Evolutionary conservation across 1,140 invertebrate genomes (phyloP), one percentile per base, ranked within the genome.

Genomic region (Atta colombica): DNA sequence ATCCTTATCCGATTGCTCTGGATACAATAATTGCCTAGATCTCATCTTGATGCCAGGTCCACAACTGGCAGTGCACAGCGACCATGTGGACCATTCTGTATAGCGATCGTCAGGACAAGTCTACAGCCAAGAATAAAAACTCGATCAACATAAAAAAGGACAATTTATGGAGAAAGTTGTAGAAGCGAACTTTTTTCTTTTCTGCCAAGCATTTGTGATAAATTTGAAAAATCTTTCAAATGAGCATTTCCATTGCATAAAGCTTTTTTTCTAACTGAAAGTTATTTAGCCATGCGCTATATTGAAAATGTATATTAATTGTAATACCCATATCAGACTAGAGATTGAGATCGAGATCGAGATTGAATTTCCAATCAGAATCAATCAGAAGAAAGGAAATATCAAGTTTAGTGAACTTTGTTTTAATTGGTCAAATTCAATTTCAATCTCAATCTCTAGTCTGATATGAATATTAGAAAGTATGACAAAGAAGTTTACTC

Each of bases 51-150:
- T 94, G 0, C 97, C 97, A 77, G 96, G 95, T 0, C 97, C 97
- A 93, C 97, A 98, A 2, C 96, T 96, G 1, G 96, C 96, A 6
- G 96, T 96, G 94, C 97, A 98, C 14, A 96, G 96, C 1, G 96
- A 96, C 97, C 97, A 97, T 53, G 96, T 94, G 12, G 96, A 95
- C 97, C 97, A 97, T 14, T 95, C 90, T 0, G 96, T 96, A 25
- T 96, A 96, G 12, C 77, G 88, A 0, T 94, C 91, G 0, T 45
- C 61, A 4, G 91, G 88, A 80, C 95, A 95, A 66, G 93, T 94
- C 95, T 95, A 66, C 14, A 66, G 65, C 6, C 16, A 51, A 82
- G 18, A 69, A 68, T 53, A 5, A 66, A 35, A 25, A 49, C 18
- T 81, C 35, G 3, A 49, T 71, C 0, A 8, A 31, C 12, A n/a